phyloP scores from a whole-genome alignment of 2,888 invertebrate species.

The Ophraella communa region DNA sequence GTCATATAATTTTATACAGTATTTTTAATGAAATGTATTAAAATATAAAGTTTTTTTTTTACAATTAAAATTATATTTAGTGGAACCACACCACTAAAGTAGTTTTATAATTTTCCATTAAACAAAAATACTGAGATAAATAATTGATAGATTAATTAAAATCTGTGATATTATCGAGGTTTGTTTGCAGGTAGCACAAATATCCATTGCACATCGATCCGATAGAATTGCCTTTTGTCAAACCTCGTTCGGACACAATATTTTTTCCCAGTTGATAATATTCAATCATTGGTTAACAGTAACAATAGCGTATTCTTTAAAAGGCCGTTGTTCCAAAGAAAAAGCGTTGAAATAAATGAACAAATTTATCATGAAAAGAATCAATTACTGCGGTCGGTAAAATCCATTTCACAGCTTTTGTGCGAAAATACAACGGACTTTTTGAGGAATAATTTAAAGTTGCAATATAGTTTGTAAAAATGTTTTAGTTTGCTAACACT shows the following conservation, averaged over 20 bases:
- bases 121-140: no score
- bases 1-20: no score
- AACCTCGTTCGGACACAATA: slow-evolving; percentile 2
- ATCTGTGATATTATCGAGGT: no score
- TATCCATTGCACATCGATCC: not conserved
- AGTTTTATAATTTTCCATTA: no score
- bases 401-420: slow-evolving; percentile 18
- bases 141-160: no score
- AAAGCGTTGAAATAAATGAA: slow-evolving; percentile 12
- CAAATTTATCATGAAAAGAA: slow-evolving; percentile 22
- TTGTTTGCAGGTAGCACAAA: not conserved
- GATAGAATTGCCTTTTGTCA: not conserved
- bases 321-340: slow-evolving; percentile 10
- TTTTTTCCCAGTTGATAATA: slow-evolving; percentile 5
- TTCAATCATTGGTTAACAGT: slow-evolving; percentile 13
- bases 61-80: no score
- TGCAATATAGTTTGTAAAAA: no score
- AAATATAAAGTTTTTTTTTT: no score
- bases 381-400: slow-evolving; percentile 17
- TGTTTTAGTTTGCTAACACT: no score
- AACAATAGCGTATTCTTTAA: slow-evolving; percentile 22
- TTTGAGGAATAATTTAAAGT: not conserved
- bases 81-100: no score
- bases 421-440: not conserved
- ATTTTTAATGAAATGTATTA: no score